phyloP scores from a whole-genome alignment of 2,113 vertebrate genomes.

The Nansenia antarctica region DNA sequence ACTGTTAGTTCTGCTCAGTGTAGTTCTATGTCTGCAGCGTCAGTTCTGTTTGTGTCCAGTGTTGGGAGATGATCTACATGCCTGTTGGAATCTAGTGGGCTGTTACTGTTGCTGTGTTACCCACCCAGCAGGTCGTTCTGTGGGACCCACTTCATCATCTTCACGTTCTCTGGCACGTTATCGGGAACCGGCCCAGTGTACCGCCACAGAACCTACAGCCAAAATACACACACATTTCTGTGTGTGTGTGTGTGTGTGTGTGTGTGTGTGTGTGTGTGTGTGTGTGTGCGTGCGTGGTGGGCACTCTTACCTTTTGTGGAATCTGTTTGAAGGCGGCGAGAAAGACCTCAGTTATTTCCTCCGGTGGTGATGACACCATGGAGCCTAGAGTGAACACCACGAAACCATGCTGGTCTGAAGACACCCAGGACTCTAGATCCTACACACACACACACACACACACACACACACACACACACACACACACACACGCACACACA shows the following conservation, averaged over 20 bases:
- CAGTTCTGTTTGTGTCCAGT: no score
- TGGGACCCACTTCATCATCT: slow-evolving; percentile 90
- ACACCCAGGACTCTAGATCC: slow-evolving; percentile 86
- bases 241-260: background rate
- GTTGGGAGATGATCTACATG: no score
- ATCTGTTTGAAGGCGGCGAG: slow-evolving; percentile 84
- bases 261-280: no score
- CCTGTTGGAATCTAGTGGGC: background rate
- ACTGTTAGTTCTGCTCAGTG: no score
- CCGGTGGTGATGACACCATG: slow-evolving; percentile 83
- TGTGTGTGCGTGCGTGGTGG: background rate
- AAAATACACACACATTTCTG: background rate
- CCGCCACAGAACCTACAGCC: slow-evolving; percentile 87
- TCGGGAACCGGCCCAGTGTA: slow-evolving; percentile 77
- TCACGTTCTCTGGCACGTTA: slow-evolving; percentile 82
- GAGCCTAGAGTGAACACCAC: slow-evolving; percentile 92
- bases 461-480: no score
- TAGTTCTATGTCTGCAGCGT: no score
- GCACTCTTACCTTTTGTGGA: slow-evolving; percentile 83
- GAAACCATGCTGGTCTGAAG: slow-evolving; percentile 87
- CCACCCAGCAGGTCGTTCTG: slow-evolving; percentile 93
- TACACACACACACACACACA: no score
- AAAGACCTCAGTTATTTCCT: slow-evolving; percentile 78
- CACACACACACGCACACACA: no score
- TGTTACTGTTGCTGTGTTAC: background rate